A percentile compares a stretch with the other conserved stretches of the same genome.
Evolutionary conservation across 2,888 invertebrate genomes (phyloP).

Genomic region (Heteropelma amictum): DNA sequence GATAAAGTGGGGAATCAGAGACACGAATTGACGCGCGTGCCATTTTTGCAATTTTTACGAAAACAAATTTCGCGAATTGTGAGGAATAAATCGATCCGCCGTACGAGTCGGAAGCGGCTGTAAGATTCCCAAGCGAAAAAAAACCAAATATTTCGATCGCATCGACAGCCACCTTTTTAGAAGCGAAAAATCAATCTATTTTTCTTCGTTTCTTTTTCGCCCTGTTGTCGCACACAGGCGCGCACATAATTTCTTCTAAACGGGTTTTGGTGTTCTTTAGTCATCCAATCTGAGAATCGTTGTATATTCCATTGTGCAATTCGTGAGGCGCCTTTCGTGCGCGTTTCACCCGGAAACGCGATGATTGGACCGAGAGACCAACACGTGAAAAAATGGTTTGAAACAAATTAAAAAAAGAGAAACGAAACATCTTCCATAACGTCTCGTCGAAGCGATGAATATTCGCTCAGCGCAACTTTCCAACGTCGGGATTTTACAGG

Average conservation of each 20-base stretch:
- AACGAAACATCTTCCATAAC: slow-evolving; percentile 41
- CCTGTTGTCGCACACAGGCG: no score
- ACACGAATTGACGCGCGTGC: no score
- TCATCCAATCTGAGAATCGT: not conserved
- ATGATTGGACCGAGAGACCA: not conserved
- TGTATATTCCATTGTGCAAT: slow-evolving; percentile 37
- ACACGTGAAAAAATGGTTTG: not conserved
- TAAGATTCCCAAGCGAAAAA: no score
- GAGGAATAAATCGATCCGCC: no score
- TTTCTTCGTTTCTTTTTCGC: no score
- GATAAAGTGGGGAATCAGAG: not conserved
- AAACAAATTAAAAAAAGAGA: not conserved
- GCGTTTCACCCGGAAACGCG: slow-evolving; percentile 1
- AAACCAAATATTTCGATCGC: no score
- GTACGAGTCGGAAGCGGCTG: no score
- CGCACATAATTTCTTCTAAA: not conserved
- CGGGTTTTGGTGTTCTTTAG: not conserved
- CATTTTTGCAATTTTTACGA: not conserved
- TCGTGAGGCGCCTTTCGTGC: slow-evolving; percentile 29
- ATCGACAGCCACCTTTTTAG: no score
- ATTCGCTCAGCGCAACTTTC: slow-evolving; percentile 19
- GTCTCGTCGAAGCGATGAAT: slow-evolving; percentile 18
- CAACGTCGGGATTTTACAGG: no score
- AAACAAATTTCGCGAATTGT: no score
- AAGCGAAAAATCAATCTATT: no score